Evolutionary conservation across 2,888 invertebrate genomes (phyloP).

Genomic region (Zygothrica quintamaculata): DNA sequence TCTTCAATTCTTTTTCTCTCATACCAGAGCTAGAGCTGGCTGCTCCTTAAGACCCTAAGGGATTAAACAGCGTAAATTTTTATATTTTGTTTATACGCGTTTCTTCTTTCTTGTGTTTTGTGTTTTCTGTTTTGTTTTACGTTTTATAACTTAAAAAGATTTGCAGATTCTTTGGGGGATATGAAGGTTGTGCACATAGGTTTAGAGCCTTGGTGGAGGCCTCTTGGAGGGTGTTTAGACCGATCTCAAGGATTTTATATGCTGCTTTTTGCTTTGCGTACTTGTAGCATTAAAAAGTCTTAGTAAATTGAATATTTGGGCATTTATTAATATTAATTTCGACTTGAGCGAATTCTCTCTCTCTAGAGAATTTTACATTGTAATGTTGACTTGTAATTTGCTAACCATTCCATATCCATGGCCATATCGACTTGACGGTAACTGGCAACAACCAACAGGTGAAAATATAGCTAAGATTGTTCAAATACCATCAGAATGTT

Average conservation of each 20-base stretch:
- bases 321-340: constrained; percentile 76
- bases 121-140: constrained; percentile 32
- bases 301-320: constrained; percentile 55
- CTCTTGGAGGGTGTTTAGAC: constrained; percentile 11
- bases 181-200: constrained; percentile 24
- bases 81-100: constrained; percentile 50
- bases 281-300: background rate
- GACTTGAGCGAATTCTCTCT: constrained; percentile 47
- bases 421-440: too few relatives aligned
- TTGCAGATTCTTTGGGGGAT: constrained; percentile 55
- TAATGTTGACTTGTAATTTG: constrained; percentile 77
- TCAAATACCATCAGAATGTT: constrained; percentile 27
- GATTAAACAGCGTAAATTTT: constrained; percentile 58
- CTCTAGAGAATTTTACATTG: constrained; percentile 34
- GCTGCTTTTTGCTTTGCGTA: constrained; percentile 8
- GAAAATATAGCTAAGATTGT: constrained; percentile 8
- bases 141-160: constrained; percentile 70
- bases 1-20: background rate
- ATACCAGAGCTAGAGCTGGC: constrained; percentile 4
- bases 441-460: constrained; percentile 57
- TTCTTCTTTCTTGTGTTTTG: too few relatives aligned
- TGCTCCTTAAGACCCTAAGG: constrained; percentile 40
- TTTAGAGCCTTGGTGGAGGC: constrained; percentile 1
- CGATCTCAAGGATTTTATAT: constrained; percentile 51
- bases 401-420: constrained; percentile 30